Evolutionary conservation across 2,888 invertebrate species (phyloP), one percentile per base, ranked within the genome.

Genomic region (Nasonia oneida): DNA sequence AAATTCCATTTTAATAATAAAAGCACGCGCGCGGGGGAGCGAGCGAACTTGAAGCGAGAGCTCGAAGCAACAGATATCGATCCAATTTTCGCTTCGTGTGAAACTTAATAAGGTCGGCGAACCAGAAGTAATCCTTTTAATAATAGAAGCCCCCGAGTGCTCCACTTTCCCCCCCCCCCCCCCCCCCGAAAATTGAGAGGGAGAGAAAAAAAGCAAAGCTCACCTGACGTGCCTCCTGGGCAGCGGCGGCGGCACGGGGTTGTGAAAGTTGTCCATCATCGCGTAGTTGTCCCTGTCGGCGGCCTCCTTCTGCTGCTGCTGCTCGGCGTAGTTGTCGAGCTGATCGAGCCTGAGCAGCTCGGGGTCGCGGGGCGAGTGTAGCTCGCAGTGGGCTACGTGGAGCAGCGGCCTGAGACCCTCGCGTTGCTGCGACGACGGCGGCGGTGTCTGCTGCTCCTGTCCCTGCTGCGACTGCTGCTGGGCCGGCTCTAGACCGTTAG

Each of bases 181-280:
- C n/a, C 57, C 18, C 6, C 3, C n/a, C 2, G n/a, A 61, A n/a
- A 61, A 42, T 61, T 61, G 14, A 18, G 8, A 29, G 8, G 3
- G 8, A 76, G 0, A n/a, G 29, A 18, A 37, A 39, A n/a, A 10
- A 12, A 3, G 50, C 33, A 74, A 50, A 15, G 0, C 92, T 93
- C 90, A 93, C 93, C 93, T 92, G 83, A 92, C 93, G 87, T 93
- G 93, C 50, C 93, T 91, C 85, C 93, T 89, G n/a, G 93, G 93
- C 61, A 93, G 88, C 76, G 93, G 93, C 33, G 93, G 93, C 39
- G 93, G 93, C 50, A 93, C 92, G n/a, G 93, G 93, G 83, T 90
- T 93, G 89, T 93, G 92, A 90, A 92, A 93, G 89, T 92, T 93
- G 89, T 93, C 93, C 93, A 93, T 93, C 91, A 93, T 92, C 83